Conservation (phyloP, 2,888 invertebrate species). For the Polydrusus pterygomalis region DNA sequence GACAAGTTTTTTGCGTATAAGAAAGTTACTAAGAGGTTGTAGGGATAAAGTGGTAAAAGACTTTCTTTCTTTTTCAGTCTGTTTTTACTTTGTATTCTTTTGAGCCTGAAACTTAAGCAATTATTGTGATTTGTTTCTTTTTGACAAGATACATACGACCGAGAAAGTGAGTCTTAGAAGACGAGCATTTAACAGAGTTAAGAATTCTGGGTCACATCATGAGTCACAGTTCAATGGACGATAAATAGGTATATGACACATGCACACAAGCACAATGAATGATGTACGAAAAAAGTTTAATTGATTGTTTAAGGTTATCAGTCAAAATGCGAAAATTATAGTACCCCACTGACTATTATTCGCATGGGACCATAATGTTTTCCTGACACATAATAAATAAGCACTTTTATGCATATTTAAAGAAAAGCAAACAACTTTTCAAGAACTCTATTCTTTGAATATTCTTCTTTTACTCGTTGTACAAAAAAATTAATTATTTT, state of each 20-base stretch:
- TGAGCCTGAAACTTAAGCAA: slow-evolving; percentile 15
- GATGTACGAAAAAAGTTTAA: no score
- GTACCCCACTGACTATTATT: no score
- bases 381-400: no score
- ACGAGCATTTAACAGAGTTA: slow-evolving; percentile 5
- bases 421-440: no score
- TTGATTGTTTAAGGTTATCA: no score
- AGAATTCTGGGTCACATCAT: neutral
- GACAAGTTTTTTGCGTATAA: slow-evolving; percentile 12
- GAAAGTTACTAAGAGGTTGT: slow-evolving; percentile 9
- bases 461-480: neutral
- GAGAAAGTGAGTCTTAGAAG: neutral
- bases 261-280: no score
- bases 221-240: neutral
- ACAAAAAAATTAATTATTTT: slow-evolving; percentile 31
- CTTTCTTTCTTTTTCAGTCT: slow-evolving; percentile 9
- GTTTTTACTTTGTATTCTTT: slow-evolving; percentile 20
- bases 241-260: no score
- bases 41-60: slow-evolving; percentile 21
- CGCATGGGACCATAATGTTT: no score
- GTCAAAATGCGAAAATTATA: no score
- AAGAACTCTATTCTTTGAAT: neutral
- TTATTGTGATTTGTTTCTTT: slow-evolving; percentile 21
- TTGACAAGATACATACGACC: neutral
- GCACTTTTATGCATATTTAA: no score